These are phyloP conservation scores for Parasteatoda tepidariorum DNA, from an alignment of 1,140 invertebrate genomes.

Conservation along the genomic window DNA sequence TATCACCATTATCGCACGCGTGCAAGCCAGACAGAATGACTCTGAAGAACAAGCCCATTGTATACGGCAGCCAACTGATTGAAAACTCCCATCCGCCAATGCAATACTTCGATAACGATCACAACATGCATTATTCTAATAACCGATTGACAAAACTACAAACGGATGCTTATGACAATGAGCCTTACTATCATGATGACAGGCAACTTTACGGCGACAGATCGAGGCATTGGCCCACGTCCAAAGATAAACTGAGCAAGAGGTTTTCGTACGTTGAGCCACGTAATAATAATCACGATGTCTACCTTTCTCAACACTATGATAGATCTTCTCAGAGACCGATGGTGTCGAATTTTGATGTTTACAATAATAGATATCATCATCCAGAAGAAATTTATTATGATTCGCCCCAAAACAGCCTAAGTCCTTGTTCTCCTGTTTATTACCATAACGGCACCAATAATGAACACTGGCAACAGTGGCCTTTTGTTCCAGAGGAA, in stretches of 20 bases:
- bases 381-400: not conserved
- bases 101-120: not conserved
- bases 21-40: not conserved
- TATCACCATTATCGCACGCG: not conserved
- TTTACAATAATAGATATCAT: slow-evolving; percentile 1
- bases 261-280: slow-evolving; percentile 32
- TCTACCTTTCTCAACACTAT: not conserved
- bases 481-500: not conserved
- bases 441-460: not conserved
- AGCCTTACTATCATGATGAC: not conserved
- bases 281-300: not conserved
- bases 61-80: not conserved
- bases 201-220: not conserved
- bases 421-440: not conserved
- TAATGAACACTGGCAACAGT: slow-evolving; percentile 8
- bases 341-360: not conserved
- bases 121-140: not conserved
- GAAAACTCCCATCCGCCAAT: not conserved
- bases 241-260: not conserved
- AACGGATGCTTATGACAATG: slow-evolving; percentile 6
- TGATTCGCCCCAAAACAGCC: not conserved
- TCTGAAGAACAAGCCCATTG: not conserved
- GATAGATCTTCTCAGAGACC: not conserved
- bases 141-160: not conserved
- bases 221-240: not conserved